Base-by-base conservation (phyloP, 2,888 invertebrate species). In the Pyrocoelia pectoralis region DNA sequence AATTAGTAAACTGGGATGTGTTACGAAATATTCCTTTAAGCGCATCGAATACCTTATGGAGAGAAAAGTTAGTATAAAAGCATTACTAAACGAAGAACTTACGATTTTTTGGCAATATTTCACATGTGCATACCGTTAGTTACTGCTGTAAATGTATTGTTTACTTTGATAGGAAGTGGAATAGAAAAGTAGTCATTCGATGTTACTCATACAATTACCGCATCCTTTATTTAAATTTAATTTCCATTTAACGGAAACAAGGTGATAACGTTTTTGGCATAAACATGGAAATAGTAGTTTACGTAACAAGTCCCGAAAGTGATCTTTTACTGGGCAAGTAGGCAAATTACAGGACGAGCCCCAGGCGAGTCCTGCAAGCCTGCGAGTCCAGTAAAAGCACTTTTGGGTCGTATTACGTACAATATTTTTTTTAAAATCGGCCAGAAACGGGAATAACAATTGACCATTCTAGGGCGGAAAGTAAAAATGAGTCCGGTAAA, bases 1-100 rank as follows among this genome's bases (percentile, higher is more conserved):
- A 10, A 61, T 61, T 29, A 61, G 15, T n/a, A 61, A 29, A 24
- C 61, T 61, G n/a, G 61, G 61, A 51, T 61, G 61, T 10, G 3
- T 17, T 10, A 52, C 0, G 0, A 61, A 2, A 33, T 56, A 56
- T 24, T 56, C 52, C 2, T 43, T 13, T 13, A 43, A 12, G 9
- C 15, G 3, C 43, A 6, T 4, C 3, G 15, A 4, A 9, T 43
- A 15, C 14, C 43, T 43, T n/a, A n/a, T n/a, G n/a, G 40, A 10
- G 8, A 40, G 12, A 4, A 43, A 43, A 43, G n/a, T 6, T 15
- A 15, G 6, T 15, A 14, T 6, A 24, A 24, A 43, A 14, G 9
- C 17, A 4, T 14, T 6, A 12, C 15, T 4, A 2, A 15, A 9
- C 17, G 8, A 15, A 10, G 10, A 4, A 33, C 33, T 33, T 33